Percentiles rank a stretch among this genome's conserved stretches.
phyloP scores from a whole-genome alignment of 30 jellyfish, hydroid and myxozoan genomes.

The Turritopsis rubra region DNA sequence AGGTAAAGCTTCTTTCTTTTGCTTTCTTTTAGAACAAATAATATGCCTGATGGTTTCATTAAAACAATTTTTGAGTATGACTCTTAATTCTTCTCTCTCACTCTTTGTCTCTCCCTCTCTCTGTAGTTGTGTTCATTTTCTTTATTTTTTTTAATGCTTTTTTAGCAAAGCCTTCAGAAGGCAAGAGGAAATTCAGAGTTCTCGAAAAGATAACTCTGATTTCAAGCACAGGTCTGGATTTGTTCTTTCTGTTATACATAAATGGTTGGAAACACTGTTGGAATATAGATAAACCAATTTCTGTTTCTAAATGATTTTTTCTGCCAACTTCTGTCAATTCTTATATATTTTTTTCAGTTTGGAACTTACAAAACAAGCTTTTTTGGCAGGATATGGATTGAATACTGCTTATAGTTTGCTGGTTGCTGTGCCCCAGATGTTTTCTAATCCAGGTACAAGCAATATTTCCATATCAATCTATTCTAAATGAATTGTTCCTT shows the following conservation, averaged over 20 bases:
- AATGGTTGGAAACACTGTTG: too few relatives aligned
- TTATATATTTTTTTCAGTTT: neutral
- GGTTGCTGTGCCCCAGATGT: neutral
- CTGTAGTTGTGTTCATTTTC: too few relatives aligned
- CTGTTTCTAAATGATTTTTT: too few relatives aligned
- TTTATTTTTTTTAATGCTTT: neutral
- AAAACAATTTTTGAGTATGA: constrained; percentile 42
- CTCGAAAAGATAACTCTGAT: neutral
- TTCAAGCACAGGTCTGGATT: neutral
- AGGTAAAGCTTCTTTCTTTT: neutral
- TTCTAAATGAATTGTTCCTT: too few relatives aligned
- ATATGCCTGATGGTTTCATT: constrained; percentile 54
- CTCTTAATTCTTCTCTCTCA: neutral
- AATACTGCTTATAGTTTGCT: constrained; percentile 16
- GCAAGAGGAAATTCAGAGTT: neutral
- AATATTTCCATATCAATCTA: too few relatives aligned
- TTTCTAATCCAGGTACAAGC: neutral
- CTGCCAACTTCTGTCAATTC: too few relatives aligned
- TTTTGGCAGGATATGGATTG: constrained; percentile 7
- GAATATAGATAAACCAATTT: too few relatives aligned
- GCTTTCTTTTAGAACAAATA: constrained; percentile 39
- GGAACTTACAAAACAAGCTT: neutral
- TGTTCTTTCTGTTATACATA: neutral
- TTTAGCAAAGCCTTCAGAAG: neutral
- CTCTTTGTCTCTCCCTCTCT: neutral